These are phyloP conservation scores for Oreochromis mossambicus DNA, from an alignment of 2,797 vertebrate species.

Conservation along the genomic window DNA sequence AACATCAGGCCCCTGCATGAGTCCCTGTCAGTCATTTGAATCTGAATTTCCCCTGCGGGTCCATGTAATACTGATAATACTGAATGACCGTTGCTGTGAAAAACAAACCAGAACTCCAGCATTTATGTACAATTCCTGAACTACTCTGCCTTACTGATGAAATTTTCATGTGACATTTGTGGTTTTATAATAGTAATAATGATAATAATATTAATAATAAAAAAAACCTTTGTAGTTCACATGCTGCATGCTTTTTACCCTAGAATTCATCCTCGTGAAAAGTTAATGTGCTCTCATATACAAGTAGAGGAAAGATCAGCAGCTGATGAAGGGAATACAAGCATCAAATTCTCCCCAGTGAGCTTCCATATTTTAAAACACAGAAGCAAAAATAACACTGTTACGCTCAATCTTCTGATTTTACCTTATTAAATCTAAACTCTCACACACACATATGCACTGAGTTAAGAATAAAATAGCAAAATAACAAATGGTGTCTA, in stretches of 20 bases:
- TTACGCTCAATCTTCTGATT: background rate
- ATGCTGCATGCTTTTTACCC: slow-evolving; percentile 11
- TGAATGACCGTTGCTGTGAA: background rate
- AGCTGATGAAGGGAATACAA: slow-evolving; percentile 6
- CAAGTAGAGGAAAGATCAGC: slow-evolving; percentile 32
- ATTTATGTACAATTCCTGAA: background rate
- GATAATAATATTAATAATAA: background rate
- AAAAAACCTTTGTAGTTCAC: background rate
- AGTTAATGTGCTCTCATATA: slow-evolving; percentile 42
- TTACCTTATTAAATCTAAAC: background rate
- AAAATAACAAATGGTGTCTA: slow-evolving; percentile 9
- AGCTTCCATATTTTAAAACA: slow-evolving; percentile 17
- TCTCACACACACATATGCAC: background rate
- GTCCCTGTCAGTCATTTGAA: background rate
- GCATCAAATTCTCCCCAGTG: slow-evolving; percentile 1
- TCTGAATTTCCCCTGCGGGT: background rate
- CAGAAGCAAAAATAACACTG: background rate
- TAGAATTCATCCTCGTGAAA: slow-evolving; percentile 58
- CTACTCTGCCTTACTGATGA: background rate
- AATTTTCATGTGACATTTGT: background rate
- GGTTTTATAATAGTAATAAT: background rate
- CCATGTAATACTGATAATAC: background rate
- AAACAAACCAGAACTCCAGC: background rate
- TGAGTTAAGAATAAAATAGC: slow-evolving; percentile 6
- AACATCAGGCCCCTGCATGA: background rate